Evolutionary conservation across 2,113 vertebrate genomes (phyloP), one percentile per base, ranked within the genome.

Genomic region (Ctenomys sociabilis): DNA sequence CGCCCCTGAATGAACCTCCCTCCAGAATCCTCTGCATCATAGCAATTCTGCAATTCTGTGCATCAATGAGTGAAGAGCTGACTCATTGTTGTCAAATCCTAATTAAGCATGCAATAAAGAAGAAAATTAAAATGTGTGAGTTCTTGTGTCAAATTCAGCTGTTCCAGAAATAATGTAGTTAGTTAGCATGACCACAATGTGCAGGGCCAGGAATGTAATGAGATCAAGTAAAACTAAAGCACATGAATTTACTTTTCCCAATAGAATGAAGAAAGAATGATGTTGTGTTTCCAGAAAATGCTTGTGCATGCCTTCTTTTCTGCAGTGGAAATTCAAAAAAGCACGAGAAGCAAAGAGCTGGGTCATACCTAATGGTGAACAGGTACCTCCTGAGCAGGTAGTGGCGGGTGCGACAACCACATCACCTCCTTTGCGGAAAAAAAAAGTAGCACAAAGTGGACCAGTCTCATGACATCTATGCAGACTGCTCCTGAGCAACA

Each of bases 201-300:
- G 7, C 9, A 43, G 19, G 61, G 17, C 61, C 28, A 68, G 89
- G 37, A 93, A 95, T 4, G 49, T 37, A 63, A 75, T 37, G 43
- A 54, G 93, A 95, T 88, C 21, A 37, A 90, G 37, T 43, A 59
- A 81, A 75, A 86, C 30, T n/a, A 32, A 95, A 85, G 82, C 28
- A 49, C 13, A 72, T 59, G 61, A 43, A 75, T 43, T 26, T 28
- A 70, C n/a, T 73, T 73, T 93, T 75, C 70, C 59, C 28, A 81
- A 85, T n/a, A 61, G 66, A 95, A 85, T 54, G 35, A 4, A 85
- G 66, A n/a, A 49, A 64, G 80, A 64, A 66, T 54, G 6, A 64
- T 78, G 5, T 70, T 83, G 24, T 63, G 78, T 85, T 81, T 63
- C 32, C 21, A 87, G 63, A 54, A 95, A 52, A 90, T 35, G 24